phyloP scores from a whole-genome alignment of 2,888 invertebrate genomes.

The Deroplatys truncata region DNA sequence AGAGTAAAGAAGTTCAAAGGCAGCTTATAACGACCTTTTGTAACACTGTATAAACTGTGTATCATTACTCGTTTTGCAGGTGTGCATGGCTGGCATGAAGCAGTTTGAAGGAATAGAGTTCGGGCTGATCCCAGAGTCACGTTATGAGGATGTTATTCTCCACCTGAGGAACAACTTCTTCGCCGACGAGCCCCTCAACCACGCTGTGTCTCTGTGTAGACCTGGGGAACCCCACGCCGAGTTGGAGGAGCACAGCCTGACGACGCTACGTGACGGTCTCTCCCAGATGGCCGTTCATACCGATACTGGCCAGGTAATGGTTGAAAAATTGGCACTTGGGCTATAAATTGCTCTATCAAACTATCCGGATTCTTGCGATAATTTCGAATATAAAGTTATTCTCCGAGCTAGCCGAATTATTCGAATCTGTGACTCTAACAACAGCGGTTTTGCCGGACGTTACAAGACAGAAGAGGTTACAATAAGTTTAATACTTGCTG shows the following conservation, averaged over 20 bases:
- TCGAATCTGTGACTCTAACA: too few species aligned
- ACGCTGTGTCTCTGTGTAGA: slow-evolving; percentile 65
- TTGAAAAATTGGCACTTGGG: too few species aligned
- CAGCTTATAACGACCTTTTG: too few species aligned
- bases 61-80: background rate
- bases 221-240: slow-evolving; percentile 67
- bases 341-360: background rate
- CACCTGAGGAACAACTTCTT: slow-evolving; percentile 74
- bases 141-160: slow-evolving; percentile 60
- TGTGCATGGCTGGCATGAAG: background rate
- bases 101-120: slow-evolving; percentile 42
- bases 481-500: too few species aligned
- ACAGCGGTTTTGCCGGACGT: too few species aligned
- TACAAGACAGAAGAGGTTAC: too few species aligned
- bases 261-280: slow-evolving; percentile 68
- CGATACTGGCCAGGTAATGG: slow-evolving; percentile 56
- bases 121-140: slow-evolving; percentile 47
- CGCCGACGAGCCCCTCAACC: slow-evolving; percentile 79
- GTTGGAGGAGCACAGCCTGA: slow-evolving; percentile 66
- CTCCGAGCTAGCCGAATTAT: too few species aligned
- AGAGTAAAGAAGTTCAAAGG: too few species aligned
- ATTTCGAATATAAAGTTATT: too few species aligned
- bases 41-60: too few species aligned
- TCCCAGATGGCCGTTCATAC: slow-evolving; percentile 64
- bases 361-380: too few species aligned